A percentile compares a stretch with the other conserved stretches of the same genome.
Evolutionary conservation across 2,113 vertebrate genomes (phyloP).

Genomic region (Phasianus colchicus): DNA sequence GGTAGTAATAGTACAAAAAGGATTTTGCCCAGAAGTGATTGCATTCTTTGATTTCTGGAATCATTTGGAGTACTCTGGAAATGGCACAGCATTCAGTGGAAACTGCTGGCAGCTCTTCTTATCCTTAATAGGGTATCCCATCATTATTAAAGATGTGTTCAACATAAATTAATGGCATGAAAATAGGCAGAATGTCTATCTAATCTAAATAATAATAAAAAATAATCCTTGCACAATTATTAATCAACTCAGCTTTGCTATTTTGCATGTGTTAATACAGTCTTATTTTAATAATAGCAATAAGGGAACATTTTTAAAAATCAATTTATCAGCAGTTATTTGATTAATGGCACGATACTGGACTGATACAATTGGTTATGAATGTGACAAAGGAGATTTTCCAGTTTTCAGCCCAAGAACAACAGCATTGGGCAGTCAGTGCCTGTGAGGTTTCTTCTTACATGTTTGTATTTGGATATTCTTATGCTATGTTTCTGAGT

Average conservation of each 20-base stretch:
- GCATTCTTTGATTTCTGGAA: background rate
- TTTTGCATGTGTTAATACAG: background rate
- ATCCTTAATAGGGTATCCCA: background rate
- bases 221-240: background rate
- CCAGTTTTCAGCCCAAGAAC: background rate
- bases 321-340: background rate
- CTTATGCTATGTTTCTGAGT: background rate
- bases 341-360: background rate
- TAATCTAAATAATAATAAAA: background rate
- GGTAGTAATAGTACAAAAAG: background rate
- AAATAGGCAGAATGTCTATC: conserved; percentile 17
- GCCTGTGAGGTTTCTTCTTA: background rate
- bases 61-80: background rate
- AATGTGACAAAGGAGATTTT: background rate
- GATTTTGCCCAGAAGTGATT: background rate
- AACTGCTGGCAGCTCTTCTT: background rate
- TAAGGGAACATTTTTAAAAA: background rate
- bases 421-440: background rate
- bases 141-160: background rate
- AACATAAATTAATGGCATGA: background rate
- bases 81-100: background rate
- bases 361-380: background rate
- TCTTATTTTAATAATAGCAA: background rate
- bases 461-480: background rate
- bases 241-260: background rate